Evolutionary conservation across 2,113 vertebrate genomes (phyloP).

Genomic region (Mobula hypostoma): DNA sequence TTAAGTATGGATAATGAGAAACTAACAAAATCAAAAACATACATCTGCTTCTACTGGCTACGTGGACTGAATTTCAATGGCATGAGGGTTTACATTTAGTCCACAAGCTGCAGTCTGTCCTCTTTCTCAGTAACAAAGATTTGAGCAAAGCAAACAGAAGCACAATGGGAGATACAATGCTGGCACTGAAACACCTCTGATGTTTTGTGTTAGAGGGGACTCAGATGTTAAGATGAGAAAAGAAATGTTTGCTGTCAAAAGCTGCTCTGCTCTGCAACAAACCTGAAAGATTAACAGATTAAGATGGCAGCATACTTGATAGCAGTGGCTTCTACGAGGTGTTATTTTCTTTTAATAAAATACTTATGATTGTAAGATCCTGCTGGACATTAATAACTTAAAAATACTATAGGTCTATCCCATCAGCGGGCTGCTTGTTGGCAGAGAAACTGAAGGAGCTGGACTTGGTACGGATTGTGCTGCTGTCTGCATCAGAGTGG

Average conservation of each 20-base stretch:
- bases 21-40: background rate
- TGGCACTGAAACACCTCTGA: background rate
- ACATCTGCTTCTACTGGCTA: background rate
- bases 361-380: no score
- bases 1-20: background rate
- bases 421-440: no score
- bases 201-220: no score
- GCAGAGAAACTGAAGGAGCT: no score
- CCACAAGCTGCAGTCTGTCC: background rate
- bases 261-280: background rate
- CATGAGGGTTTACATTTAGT: background rate
- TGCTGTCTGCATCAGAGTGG: no score
- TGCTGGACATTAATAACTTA: no score
- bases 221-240: no score
- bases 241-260: background rate
- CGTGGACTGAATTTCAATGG: background rate
- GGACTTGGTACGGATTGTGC: no score
- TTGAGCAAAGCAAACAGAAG: background rate
- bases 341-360: no score
- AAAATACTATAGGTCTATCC: no score
- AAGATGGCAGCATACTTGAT: no score
- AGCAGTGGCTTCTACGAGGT: no score
- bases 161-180: background rate
- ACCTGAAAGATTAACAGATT: background rate
- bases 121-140: background rate